Conservation (phyloP, 35 echinoderm and acorn worm species). For the Eucidaris tribuloides region DNA sequence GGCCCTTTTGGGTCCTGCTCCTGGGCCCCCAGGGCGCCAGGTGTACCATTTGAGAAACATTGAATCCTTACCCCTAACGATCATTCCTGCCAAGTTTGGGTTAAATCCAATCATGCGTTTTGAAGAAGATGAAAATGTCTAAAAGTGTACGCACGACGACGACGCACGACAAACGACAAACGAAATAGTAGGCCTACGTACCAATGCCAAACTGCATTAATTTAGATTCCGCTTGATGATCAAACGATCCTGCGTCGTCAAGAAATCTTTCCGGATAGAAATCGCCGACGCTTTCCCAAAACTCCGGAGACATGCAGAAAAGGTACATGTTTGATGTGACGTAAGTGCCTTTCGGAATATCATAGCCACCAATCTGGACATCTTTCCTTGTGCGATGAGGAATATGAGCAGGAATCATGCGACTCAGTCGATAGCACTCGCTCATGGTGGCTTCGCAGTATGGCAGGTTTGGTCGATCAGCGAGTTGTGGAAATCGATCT, state of each 20-base stretch:
- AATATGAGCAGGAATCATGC: slow-evolving; percentile 14
- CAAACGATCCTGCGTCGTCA: slow-evolving; percentile 8
- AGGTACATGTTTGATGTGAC: slow-evolving; percentile 31
- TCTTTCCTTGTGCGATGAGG: slow-evolving; percentile 38
- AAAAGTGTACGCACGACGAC: no score
- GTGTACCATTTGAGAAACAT: no score
- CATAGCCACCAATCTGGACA: slow-evolving; percentile 18
- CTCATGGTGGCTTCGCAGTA: slow-evolving; percentile 46
- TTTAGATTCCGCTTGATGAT: background rate
- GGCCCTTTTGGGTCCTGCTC: no score
- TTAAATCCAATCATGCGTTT: no score
- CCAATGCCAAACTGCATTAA: slow-evolving; percentile 34
- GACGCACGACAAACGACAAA: no score
- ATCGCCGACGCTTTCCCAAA: slow-evolving; percentile 26
- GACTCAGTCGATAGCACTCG: slow-evolving; percentile 41
- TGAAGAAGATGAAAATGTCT: no score
- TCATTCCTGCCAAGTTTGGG: no score
- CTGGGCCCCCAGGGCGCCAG: no score
- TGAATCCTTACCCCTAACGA: no score
- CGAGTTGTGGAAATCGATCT: slow-evolving; percentile 45
- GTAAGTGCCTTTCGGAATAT: slow-evolving; percentile 57
- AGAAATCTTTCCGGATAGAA: slow-evolving; percentile 66
- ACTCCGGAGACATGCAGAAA: background rate
- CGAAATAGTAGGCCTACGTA: no score
- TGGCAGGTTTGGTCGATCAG: slow-evolving; percentile 56